Evolutionary conservation across 2,113 vertebrate genomes (phyloP).

Genomic region (Henicopernis longicauda): DNA sequence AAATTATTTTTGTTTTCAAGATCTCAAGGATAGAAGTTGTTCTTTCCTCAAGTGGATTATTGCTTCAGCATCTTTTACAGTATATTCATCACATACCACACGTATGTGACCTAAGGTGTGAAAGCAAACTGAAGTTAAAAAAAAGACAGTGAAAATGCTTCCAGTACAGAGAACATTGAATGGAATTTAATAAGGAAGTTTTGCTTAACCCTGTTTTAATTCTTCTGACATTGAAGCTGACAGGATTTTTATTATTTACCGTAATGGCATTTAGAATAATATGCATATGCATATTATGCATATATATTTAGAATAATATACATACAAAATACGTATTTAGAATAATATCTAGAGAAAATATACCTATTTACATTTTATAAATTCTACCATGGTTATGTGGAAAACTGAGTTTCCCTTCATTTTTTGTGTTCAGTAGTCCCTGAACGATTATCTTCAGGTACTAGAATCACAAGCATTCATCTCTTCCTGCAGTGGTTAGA

Average conservation of each 20-base stretch:
- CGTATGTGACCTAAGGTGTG: neutral
- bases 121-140: neutral
- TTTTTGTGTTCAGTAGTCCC: neutral
- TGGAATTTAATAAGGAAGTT: neutral
- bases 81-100: neutral
- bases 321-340: neutral
- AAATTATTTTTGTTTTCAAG: neutral
- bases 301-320: neutral
- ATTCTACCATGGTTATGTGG: neutral
- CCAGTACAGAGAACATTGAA: neutral
- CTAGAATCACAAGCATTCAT: neutral
- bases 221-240: neutral
- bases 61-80: neutral
- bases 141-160: neutral
- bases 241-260: neutral
- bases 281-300: neutral
- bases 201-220: neutral
- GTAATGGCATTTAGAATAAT: neutral
- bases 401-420: neutral
- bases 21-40: neutral
- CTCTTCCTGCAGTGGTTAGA: neutral
- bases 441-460: neutral
- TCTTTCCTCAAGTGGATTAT: neutral
- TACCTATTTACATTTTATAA: neutral
- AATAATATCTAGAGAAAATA: neutral